Evolutionary conservation across 2,888 invertebrate genomes (phyloP), one percentile per base, ranked within the genome.

Genomic region (Cotesia congregata): DNA sequence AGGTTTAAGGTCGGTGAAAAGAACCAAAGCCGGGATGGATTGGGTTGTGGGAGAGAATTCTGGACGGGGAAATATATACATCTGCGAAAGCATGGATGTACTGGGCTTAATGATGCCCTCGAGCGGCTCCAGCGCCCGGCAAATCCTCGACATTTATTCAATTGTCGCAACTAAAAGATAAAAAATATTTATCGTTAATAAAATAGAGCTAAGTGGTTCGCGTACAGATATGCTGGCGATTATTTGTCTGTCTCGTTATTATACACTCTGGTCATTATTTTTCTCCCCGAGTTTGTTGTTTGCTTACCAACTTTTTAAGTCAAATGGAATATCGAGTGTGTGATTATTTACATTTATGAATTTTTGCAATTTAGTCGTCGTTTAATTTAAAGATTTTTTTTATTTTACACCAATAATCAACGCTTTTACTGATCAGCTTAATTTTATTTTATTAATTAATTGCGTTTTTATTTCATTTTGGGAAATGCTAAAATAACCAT

Each of bases 41-140:
- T 60, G 30, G 6, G 30, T 20, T 20, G 76, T 77, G 72, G 61
- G 68, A 74, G 75, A 69, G 69, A 76, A 78, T 72, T 78, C 79
- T 75, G 70, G 78, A 70, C 67, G 30, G 65, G 67, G 67, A 75
- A 74, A 80, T 78, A 79, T 75, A 72, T 74, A 74, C 68, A 64
- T 64, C 67, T 72, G 76, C 68, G 79, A 78, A 78, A 79, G 72
- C 78, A 78, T 80, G 78, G 39, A 71, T 71, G 39, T 59, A 80
- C 9, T 80, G 81, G 77, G 83, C 83, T 86, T 88, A 88, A 88
- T 87, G 86, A 88, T 86, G 88, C 88, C 88, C 84, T 82, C 80
- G 77, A 84, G 88, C 83, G 71, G 80, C 78, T 77, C 60, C 71
- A 72, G 78, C 82, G 79, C 77, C 77, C 30, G 72, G 78, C 80